Evolutionary conservation across 2,113 vertebrate genomes (phyloP).

Genomic region (Sceloporus undulatus): DNA sequence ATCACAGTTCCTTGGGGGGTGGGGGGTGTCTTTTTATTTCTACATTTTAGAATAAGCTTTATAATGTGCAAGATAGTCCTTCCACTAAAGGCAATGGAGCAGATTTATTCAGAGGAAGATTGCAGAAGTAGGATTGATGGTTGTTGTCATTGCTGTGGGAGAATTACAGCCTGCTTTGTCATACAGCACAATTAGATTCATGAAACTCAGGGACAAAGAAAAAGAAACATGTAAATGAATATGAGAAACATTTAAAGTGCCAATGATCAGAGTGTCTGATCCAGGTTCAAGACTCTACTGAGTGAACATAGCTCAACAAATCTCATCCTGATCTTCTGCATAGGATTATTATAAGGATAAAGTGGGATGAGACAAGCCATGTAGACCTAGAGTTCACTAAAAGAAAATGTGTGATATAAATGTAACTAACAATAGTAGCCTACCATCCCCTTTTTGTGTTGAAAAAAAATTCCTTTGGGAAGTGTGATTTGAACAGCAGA

Average conservation of each 20-base stretch:
- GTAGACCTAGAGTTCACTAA: not conserved
- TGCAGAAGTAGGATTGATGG: not conserved
- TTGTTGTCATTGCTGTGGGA: too few relatives aligned
- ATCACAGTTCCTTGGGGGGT: rapidly evolving
- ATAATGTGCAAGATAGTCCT: not conserved
- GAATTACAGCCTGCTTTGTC: too few relatives aligned
- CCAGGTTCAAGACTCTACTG: not conserved
- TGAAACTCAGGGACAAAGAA: not conserved
- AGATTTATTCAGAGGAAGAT: not conserved
- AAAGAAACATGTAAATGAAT: too few relatives aligned
- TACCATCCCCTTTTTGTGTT: not conserved
- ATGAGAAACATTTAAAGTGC: too few relatives aligned
- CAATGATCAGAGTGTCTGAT: too few relatives aligned
- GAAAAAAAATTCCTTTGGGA: not conserved
- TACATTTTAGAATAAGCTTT: constrained; percentile 7
- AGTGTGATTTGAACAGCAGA: not conserved
- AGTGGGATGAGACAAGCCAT: not conserved
- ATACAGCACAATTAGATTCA: not conserved
- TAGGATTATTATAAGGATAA: not conserved
- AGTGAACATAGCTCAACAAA: not conserved
- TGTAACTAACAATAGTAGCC: not conserved
- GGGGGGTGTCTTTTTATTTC: not conserved
- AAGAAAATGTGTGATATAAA: not conserved
- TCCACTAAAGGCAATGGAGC: not conserved
- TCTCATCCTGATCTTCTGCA: not conserved